These are phyloP conservation scores for Autographa pulchrina DNA, from an alignment of 2,888 invertebrate genomes.

Conservation along the genomic window DNA sequence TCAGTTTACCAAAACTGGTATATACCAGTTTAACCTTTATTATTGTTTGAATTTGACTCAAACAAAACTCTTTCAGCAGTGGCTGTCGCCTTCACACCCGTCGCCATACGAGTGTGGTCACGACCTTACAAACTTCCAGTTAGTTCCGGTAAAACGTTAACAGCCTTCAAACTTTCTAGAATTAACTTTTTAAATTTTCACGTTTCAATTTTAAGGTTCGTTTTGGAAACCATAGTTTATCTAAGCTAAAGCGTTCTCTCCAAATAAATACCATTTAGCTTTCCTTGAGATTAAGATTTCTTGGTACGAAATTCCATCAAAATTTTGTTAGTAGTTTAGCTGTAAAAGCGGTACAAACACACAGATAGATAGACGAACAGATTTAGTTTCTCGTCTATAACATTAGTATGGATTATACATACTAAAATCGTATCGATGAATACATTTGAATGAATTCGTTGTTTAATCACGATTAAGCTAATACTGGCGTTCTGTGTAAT, in stretches of 20 bases:
- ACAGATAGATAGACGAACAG: neutral
- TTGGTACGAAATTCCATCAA: neutral
- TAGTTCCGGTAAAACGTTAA: neutral
- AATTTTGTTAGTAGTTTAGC: neutral
- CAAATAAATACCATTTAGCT: too few species aligned
- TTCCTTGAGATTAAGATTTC: neutral
- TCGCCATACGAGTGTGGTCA: conserved; percentile 1
- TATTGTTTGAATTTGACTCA: neutral
- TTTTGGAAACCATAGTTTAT: too few species aligned
- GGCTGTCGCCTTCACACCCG: neutral
- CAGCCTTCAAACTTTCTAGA: neutral
- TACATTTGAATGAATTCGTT: conserved; percentile 10
- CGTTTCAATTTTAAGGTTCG: neutral
- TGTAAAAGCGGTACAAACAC: neutral
- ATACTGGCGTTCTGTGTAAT: conserved; percentile 28
- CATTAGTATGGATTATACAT: neutral
- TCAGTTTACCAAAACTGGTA: neutral
- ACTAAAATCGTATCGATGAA: conserved; percentile 7
- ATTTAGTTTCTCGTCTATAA: neutral
- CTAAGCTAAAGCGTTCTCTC: too few species aligned
- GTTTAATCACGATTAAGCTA: conserved; percentile 22
- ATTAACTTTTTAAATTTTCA: neutral
- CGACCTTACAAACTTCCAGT: neutral
- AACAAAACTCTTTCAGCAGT: neutral
- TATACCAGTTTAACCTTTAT: neutral